These are phyloP conservation scores for Caracal caracal DNA, from an alignment of 2,113 vertebrate genomes.

Conservation along the genomic window DNA sequence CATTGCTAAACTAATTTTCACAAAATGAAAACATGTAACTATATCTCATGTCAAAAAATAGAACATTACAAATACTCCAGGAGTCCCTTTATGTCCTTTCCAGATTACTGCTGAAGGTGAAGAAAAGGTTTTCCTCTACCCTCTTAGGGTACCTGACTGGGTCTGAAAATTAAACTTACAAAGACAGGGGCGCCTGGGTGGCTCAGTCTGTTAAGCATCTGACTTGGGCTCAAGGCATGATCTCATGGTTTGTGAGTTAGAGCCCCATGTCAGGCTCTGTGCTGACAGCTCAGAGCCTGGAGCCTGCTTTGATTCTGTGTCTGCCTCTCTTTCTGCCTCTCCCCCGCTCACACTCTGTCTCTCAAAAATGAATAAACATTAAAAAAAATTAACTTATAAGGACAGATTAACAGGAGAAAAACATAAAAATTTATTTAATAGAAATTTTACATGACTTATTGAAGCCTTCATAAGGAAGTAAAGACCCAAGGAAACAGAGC, in stretches of 20 bases:
- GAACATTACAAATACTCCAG: background rate
- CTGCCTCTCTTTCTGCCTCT: too few species aligned
- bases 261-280: too few species aligned
- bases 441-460: background rate
- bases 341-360: too few species aligned
- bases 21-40: slow-evolving; percentile 10
- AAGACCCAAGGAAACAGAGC: background rate
- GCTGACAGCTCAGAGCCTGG: too few species aligned
- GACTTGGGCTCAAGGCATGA: too few species aligned
- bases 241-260: too few species aligned
- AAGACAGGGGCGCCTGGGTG: background rate
- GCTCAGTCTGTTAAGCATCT: too few species aligned
- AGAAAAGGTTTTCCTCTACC: background rate
- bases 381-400: background rate
- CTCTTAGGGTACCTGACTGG: background rate
- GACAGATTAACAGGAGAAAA: background rate
- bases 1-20: background rate
- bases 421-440: background rate
- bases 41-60: background rate
- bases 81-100: background rate
- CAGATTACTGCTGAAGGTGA: background rate
- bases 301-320: too few species aligned
- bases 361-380: too few species aligned
- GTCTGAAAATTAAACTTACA: background rate
- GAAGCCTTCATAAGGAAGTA: background rate